Base-by-base conservation (phyloP, 2,888 invertebrate species). In the Drosophila neonasuta region DNA sequence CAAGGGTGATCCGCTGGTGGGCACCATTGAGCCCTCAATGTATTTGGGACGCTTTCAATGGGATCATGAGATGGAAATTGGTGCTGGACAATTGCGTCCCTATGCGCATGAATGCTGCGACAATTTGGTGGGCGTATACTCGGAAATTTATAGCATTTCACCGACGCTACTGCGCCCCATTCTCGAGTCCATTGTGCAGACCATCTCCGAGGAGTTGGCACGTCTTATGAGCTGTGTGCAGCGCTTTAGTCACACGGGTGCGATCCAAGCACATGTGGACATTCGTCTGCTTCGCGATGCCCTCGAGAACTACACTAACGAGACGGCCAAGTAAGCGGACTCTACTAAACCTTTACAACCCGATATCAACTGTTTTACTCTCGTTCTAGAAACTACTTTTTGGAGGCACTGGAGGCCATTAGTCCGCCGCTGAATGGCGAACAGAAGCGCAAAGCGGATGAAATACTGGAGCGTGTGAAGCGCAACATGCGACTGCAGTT, bases 21-120 rank as follows among this genome's bases (percentile, higher is more conserved):
- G 97, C n/a, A 96, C 96, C 6, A 97, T 99, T 72, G 98, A 99
- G 91, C 97, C 97, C 6, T 97, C 97, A 70, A 98, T 99, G 97
- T 98, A 98, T 91, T 93, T 96, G 88, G 97, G 97, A 0, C 93
- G 95, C 63, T 96, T 97, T 88, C 96, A 96, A 88, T 96, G 97
- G 94, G 95, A 95, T 82, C 94, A 94, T 0, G 95, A 95, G 79
- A 93, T 94, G 52, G 92, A 94, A 51, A 95, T 96, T 0, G 94
- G 93, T 5, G 96, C 96, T 89, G 94, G 93, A 8, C 96, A 96
- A 88, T 93, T 97, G 10, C 92, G 96, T 54, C 96, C 96, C 0
- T 99, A 98, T 87, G 95, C 97, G 24, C 97, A 96, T 89, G 96
- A 96, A 91, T 96, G 96, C 75, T 94, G 96, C 54, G 95, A 95